Evolutionary conservation across 2,797 vertebrate genomes (phyloP).

Genomic region (Neostethus bicornis): DNA sequence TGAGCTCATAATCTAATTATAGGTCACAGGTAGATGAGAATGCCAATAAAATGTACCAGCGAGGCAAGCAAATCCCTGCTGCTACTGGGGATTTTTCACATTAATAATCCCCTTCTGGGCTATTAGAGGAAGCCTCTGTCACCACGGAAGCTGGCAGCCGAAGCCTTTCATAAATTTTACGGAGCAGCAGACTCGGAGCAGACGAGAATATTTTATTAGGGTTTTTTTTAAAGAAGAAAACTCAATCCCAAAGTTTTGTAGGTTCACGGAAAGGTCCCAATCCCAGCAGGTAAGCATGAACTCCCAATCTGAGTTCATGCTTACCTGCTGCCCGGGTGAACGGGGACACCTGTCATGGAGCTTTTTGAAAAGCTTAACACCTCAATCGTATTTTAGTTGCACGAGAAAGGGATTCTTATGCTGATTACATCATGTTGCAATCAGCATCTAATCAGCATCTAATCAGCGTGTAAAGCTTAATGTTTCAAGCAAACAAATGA

Average conservation of each 20-base stretch:
- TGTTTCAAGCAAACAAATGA: no score
- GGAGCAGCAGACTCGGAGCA: constrained; percentile 10
- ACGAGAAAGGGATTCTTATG: no score
- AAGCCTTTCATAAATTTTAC: constrained; percentile 35
- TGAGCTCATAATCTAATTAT: constrained; percentile 44
- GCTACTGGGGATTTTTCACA: constrained; percentile 28
- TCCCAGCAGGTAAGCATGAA: constrained; percentile 36
- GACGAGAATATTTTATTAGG: constrained; percentile 38
- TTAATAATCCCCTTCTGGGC: constrained; percentile 37
- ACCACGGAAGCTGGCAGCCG: constrained; percentile 3
- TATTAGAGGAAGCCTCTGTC: constrained; percentile 27
- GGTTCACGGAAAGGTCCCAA: constrained; percentile 37
- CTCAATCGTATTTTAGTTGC: no score
- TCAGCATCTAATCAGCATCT: no score
- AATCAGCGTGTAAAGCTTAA: no score
- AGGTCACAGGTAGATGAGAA: constrained; percentile 41
- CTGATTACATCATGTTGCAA: no score
- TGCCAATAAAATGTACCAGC: constrained; percentile 33
- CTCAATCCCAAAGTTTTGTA: constrained; percentile 35
- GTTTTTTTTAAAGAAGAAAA: constrained; percentile 32
- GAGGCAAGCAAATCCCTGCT: neutral
- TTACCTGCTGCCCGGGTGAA: no score
- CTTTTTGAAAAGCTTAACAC: no score
- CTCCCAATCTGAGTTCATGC: no score
- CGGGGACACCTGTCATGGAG: no score